Percentiles rank a stretch among this genome's conserved stretches.
Conservation (phyloP, 2,888 invertebrate species). For the Seladonia tumulorum region DNA sequence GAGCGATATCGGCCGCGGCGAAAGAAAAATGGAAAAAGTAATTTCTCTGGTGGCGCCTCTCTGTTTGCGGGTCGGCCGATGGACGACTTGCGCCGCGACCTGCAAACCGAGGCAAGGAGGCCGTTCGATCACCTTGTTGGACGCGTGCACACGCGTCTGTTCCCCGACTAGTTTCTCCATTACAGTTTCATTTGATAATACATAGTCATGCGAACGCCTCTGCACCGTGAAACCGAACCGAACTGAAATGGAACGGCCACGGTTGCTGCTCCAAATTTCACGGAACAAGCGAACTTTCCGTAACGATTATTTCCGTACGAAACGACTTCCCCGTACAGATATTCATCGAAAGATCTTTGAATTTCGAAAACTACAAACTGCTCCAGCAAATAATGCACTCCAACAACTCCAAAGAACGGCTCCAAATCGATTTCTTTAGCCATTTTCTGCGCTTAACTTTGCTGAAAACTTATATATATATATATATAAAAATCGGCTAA, state of each 20-base stretch:
- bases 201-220: slow-evolving; percentile 14
- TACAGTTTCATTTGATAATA: slow-evolving; percentile 45
- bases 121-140: slow-evolving; percentile 68
- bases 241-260: slow-evolving; percentile 51
- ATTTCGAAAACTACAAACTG: not conserved
- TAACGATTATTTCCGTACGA: slow-evolving; percentile 22
- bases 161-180: slow-evolving; percentile 49
- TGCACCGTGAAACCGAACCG: slow-evolving; percentile 34
- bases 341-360: not conserved
- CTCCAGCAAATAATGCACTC: too few species aligned
- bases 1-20: slow-evolving; percentile 46
- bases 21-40: slow-evolving; percentile 81
- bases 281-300: slow-evolving; percentile 15
- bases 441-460: too few species aligned
- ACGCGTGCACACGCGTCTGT: slow-evolving; percentile 47
- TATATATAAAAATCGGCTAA: too few species aligned
- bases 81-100: slow-evolving; percentile 73
- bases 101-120: slow-evolving; percentile 72
- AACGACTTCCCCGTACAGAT: not conserved
- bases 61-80: slow-evolving; percentile 63
- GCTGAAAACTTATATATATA: too few species aligned
- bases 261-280: slow-evolving; percentile 38
- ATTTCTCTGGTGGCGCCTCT: slow-evolving; percentile 76
- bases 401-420: too few species aligned
- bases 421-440: too few species aligned